Conservation (phyloP, 2,113 vertebrate genomes). For the Gymnorhina tibicen region DNA sequence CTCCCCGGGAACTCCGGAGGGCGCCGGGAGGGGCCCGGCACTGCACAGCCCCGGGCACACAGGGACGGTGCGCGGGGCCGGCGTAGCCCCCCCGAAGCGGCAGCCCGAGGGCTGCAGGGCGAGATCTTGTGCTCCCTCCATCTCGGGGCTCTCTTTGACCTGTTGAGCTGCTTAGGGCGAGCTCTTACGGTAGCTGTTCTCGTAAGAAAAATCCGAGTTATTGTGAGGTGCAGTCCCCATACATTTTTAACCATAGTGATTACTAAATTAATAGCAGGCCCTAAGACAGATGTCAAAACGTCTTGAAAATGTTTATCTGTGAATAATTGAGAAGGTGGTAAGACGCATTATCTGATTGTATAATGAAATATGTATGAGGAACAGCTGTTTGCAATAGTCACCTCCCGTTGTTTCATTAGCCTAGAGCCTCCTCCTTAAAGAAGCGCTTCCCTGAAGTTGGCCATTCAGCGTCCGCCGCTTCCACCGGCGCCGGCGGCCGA, state of each 20-base stretch:
- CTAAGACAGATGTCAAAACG: conserved; percentile 93
- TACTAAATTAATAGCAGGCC: conserved; percentile 84
- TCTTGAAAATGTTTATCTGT: conserved; percentile 91
- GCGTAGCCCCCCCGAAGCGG: not conserved
- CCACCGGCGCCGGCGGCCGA: not conserved
- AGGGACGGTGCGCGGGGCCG: not conserved
- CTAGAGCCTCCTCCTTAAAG: conserved; percentile 51
- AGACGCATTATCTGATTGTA: conserved; percentile 86
- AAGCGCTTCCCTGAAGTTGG: conserved; percentile 20
- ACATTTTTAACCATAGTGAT: conserved; percentile 81
- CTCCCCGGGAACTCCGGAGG: not conserved
- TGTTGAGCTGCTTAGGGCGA: not conserved
- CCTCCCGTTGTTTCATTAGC: conserved; percentile 69
- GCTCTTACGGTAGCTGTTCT: not conserved
- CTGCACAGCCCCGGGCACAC: not conserved
- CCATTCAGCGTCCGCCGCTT: not conserved
- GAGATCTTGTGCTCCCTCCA: not conserved
- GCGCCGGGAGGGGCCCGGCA: not conserved
- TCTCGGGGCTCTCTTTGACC: not conserved
- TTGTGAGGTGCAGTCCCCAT: conserved; percentile 69
- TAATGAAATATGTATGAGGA: conserved; percentile 94
- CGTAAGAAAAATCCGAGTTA: conserved; percentile 1
- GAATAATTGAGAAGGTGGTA: conserved; percentile 85
- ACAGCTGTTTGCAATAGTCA: conserved; percentile 85
- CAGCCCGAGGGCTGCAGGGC: not conserved